Percentiles rank a stretch among this genome's conserved stretches.
These are phyloP conservation scores for Mayetiola destructor DNA, from an alignment of 2,888 invertebrate species.

Conservation along the genomic window DNA sequence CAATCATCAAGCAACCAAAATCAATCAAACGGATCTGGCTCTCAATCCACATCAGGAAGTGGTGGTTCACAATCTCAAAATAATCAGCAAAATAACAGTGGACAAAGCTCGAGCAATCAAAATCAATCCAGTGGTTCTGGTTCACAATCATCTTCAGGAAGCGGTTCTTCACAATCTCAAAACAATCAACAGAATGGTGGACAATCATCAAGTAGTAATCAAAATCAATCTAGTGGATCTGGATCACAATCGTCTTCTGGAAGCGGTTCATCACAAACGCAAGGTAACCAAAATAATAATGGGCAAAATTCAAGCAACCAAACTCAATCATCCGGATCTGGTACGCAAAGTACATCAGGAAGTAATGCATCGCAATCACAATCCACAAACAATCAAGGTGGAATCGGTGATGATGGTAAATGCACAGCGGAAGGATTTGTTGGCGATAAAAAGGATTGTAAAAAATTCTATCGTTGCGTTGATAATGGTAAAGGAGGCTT, in stretches of 20 bases:
- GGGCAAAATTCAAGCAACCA: too few relatives aligned
- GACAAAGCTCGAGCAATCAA: neutral
- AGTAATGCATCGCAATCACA: slow-evolving; percentile 15
- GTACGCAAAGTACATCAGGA: neutral
- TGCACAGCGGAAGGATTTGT: slow-evolving; percentile 35
- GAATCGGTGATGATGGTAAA: too few relatives aligned
- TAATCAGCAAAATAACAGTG: too few relatives aligned
- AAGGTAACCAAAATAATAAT: neutral
- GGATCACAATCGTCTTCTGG: neutral
- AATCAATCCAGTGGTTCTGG: neutral
- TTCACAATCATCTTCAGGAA: neutral
- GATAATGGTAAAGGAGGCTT: slow-evolving; percentile 42
- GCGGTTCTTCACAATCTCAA: neutral
- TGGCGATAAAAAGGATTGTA: slow-evolving; percentile 39
- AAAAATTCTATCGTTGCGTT: slow-evolving; percentile 54
- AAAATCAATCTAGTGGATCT: neutral
- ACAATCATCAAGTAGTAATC: slow-evolving; percentile 1
- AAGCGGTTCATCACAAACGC: neutral
- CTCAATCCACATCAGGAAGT: neutral
- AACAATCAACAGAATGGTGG: slow-evolving; percentile 13
- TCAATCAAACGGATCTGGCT: neutral
- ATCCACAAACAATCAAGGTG: too few relatives aligned
- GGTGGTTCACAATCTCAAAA: neutral
- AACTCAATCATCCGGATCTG: neutral
- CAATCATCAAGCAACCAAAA: slow-evolving; percentile 16